A percentile compares a stretch with the other conserved stretches of the same genome.
These are phyloP conservation scores for Chironomus striatipennis DNA, from an alignment of 1,140 invertebrate species.

Conservation along the genomic window DNA sequence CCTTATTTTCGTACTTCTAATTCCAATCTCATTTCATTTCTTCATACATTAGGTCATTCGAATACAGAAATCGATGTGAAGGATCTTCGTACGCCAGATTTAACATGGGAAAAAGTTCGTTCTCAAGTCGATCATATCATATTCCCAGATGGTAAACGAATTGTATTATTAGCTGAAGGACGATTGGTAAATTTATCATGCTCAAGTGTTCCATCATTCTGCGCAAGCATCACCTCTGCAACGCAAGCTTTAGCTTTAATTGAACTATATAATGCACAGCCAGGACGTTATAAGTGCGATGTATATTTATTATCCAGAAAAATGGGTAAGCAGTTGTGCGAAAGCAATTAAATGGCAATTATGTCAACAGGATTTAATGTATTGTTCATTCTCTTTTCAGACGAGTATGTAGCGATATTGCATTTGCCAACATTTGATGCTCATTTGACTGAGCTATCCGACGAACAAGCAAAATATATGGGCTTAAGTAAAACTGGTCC, in stretches of 20 bases:
- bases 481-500: constrained; percentile 95
- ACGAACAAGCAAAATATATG: constrained; percentile 97
- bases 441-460: constrained; percentile 88
- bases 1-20: no score
- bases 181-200: constrained; percentile 92
- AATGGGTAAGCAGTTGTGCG: constrained; percentile 66
- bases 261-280: constrained; percentile 91
- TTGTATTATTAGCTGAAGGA: constrained; percentile 90
- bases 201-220: constrained; percentile 94
- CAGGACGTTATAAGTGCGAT: constrained; percentile 90
- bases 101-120: constrained; percentile 95
- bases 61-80: constrained; percentile 98
- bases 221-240: constrained; percentile 89
- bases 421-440: constrained; percentile 96
- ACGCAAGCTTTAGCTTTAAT: constrained; percentile 93
- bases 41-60: constrained; percentile 61
- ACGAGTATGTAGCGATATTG: constrained; percentile 94
- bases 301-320: constrained; percentile 97
- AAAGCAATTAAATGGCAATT: constrained; percentile 36
- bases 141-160: constrained; percentile 87
- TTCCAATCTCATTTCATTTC: not conserved
- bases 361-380: constrained; percentile 31
- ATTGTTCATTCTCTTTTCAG: constrained; percentile 43
- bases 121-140: constrained; percentile 97
- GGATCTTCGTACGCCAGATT: constrained; percentile 82